Evolutionary conservation across 2,888 invertebrate genomes (phyloP), one percentile per base, ranked within the genome.

Genomic region (Andricus curvator): DNA sequence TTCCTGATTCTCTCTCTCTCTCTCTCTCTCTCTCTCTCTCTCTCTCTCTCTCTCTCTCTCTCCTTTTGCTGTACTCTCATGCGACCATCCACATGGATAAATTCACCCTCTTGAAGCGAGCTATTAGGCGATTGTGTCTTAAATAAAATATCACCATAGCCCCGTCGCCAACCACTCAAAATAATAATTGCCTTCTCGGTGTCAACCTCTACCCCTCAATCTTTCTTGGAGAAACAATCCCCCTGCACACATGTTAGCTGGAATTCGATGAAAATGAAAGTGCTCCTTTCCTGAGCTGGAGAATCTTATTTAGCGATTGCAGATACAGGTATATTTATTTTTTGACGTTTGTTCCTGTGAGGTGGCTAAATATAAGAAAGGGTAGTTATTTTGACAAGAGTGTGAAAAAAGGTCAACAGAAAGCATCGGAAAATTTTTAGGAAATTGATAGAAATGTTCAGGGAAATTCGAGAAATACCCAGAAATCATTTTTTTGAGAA

Each of bases 81-180:
- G 65, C 66, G 25, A 76, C 77, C 78, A 81, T 80, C 82, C 77
- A 81, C 79, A 80, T 82, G 82, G 80, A 83, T 84, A 85, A 85
- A 86, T 85, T 85, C 84, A 84, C 79, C 82, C 87, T 85, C 86
- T 88, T 87, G 88, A 86, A 88, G 84, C 87, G 86, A 87, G 91
- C 92, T 92, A 92, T 92, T 92, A 92, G 90, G 88, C 90, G 92
- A 92, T 92, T 92, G 91, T 91, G 86, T 89, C 90, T 90, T 92
- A 91, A 92, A 92, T 92, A 92, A 92, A 92, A 92, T 91, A 92
- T 92, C 87, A 88, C 85, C 83, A 82, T 81, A 85, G 85, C 86
- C 86, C 88, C 90, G 89, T 90, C 91, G 89, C 89, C 90, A 89
- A 88, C 89, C 90, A 88, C 90, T 91, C 91, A 89, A 90, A 91